Evolutionary conservation across 1,140 invertebrate genomes (phyloP), one percentile per base, ranked within the genome.

Genomic region (Drosophila rufa): DNA sequence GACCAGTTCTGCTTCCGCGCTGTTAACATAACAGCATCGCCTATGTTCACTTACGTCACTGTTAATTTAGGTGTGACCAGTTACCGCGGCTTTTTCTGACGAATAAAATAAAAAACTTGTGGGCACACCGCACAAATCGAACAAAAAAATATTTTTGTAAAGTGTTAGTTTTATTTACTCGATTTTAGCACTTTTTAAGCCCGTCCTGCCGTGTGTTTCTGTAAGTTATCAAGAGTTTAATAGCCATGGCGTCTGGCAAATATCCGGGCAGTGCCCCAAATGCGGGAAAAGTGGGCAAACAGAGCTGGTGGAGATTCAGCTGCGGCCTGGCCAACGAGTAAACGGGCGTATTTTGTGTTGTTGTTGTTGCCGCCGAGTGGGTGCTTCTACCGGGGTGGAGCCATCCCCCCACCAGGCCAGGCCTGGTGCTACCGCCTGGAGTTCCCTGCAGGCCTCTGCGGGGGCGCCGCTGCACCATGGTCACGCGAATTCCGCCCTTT

Each of bases 131-230:
- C 30, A 33, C 7, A 33, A 33, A 33, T 33, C 30, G 30, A 33
- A 33, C 7, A 33, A 33, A 33, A 30, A 33, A 33, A 9, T 71
- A 68, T 79, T 61, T 76, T 86, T 82, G 66, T 77, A 77, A 77
- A 82, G 84, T 89, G 80, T 87, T 76, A 80, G 62, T 87, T 87
- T 87, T 87, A 80, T 83, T 87, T 87, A 78, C 75, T 67, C 81
- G 53, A 67, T 90, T 90, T 89, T 74, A 82, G 71, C 65, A 74
- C 78, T 82, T 50, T 85, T 84, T 50, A 40, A 66, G 62, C 74
- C 67, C 50, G 75, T 57, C 66, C 75, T 67, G 78, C 53, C 46
- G 76, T 69, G 45, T 45, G 75, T 82, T 90, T 79, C 68, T 75
- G 85, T 90, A 90, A 90, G 85, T 90, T 73, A 61, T 15, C 15